Conservation (phyloP, 2,113 vertebrate genomes). For the Anas platyrhynchos region DNA sequence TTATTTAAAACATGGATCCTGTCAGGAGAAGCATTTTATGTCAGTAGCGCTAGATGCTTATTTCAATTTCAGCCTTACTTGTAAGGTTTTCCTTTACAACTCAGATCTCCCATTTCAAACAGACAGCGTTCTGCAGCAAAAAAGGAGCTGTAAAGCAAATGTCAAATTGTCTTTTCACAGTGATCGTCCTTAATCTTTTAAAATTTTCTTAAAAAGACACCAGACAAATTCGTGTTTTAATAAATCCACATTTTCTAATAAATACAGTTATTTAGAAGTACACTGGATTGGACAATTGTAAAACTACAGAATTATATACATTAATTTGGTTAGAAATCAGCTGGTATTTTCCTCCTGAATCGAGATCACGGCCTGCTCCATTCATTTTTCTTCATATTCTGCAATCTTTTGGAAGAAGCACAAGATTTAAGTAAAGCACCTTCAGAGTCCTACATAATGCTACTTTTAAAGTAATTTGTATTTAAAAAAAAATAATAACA, state of each 20-base stretch:
- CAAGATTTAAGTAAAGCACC: constrained; percentile 70
- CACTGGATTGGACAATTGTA: neutral
- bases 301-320: neutral
- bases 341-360: neutral
- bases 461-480: constrained; percentile 76
- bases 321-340: constrained; percentile 39
- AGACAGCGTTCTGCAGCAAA: neutral
- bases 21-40: neutral
- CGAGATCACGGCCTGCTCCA: neutral
- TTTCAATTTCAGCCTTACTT: neutral
- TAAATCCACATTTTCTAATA: neutral
- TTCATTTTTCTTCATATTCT: neutral
- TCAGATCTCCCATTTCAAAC: neutral
- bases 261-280: neutral
- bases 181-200: neutral
- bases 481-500: constrained; percentile 75
- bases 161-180: neutral
- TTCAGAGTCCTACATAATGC: constrained; percentile 67
- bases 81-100: neutral
- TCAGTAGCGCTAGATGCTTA: neutral
- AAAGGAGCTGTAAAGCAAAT: neutral
- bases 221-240: neutral
- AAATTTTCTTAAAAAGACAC: neutral
- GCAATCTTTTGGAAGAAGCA: constrained; percentile 68
- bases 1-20: neutral